Percentiles rank a stretch among this genome's conserved stretches.
These are phyloP conservation scores for Pseudolaguvia tuberculata DNA, from an alignment of 2,113 vertebrate genomes.

Conservation along the genomic window DNA sequence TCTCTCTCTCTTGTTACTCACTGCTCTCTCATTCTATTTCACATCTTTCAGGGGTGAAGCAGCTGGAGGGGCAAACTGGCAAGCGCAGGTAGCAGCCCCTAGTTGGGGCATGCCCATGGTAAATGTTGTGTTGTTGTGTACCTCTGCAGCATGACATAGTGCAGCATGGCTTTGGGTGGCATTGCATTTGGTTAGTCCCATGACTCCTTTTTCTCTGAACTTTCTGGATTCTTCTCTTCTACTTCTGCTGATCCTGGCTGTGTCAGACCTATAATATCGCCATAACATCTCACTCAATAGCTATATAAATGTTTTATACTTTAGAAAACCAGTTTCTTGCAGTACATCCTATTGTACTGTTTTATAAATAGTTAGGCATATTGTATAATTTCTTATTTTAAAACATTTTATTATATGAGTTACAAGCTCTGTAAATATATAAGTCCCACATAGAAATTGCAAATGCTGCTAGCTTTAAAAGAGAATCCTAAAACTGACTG, in stretches of 20 bases:
- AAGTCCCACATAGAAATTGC: too few species aligned
- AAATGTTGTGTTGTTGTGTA: slow-evolving; percentile 69
- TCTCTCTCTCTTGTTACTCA: neutral
- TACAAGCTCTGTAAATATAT: too few species aligned
- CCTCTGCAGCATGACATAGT: slow-evolving; percentile 68
- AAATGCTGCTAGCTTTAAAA: too few species aligned
- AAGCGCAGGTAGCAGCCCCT: slow-evolving; percentile 92
- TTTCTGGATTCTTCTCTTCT: slow-evolving; percentile 30
- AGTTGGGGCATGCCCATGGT: slow-evolving; percentile 92
- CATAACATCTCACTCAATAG: too few species aligned
- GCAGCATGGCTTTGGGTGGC: slow-evolving; percentile 62
- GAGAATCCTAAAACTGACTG: too few species aligned
- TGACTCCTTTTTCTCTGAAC: slow-evolving; percentile 53
- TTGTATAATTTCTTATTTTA: too few species aligned
- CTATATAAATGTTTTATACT: too few species aligned
- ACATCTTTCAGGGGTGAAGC: slow-evolving; percentile 56
- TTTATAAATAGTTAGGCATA: too few species aligned
- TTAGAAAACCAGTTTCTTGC: too few species aligned
- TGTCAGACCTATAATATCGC: too few species aligned
- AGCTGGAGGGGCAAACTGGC: slow-evolving; percentile 89
- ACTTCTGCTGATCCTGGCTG: neutral
- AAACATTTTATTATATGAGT: too few species aligned
- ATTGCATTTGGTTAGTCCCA: slow-evolving; percentile 53
- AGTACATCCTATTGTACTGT: too few species aligned
- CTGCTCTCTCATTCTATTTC: neutral